phyloP scores from a whole-genome alignment of 1,140 invertebrate species.

The Drosophila albomicans region DNA sequence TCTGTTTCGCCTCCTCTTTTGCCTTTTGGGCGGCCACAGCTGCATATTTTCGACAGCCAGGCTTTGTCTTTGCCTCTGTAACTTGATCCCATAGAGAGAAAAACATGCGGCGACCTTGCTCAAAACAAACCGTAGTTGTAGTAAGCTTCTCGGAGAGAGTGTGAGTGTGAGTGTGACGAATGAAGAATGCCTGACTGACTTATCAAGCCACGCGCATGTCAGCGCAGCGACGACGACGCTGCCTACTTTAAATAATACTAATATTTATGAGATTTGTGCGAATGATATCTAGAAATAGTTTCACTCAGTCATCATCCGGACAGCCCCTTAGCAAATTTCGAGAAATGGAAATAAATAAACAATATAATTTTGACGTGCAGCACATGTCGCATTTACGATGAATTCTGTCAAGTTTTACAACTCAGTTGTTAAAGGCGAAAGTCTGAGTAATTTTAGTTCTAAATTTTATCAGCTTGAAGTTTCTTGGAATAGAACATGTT shows the following conservation, averaged over 20 bases:
- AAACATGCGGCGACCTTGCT: background rate
- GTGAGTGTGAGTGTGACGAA: slow-evolving; percentile 6
- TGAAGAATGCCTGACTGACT: slow-evolving; percentile 6
- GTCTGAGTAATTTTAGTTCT: background rate
- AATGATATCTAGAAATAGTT: slow-evolving; percentile 26
- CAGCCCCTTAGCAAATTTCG: slow-evolving; percentile 1
- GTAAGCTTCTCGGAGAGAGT: background rate
- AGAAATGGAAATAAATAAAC: slow-evolving; percentile 21
- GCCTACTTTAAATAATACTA: slow-evolving; percentile 40
- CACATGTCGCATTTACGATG: slow-evolving; percentile 24
- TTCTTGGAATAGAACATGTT: slow-evolving; percentile 6
- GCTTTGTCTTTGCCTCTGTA: background rate
- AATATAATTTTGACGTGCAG: background rate
- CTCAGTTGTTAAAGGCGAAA: background rate
- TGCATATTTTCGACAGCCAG: slow-evolving; percentile 10
- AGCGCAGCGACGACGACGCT: background rate
- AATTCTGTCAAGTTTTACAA: background rate
- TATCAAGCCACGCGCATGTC: slow-evolving; percentile 45
- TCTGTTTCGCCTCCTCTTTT: background rate
- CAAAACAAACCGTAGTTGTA: background rate
- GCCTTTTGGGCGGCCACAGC: background rate
- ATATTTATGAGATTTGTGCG: slow-evolving; percentile 41
- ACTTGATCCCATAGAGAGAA: background rate
- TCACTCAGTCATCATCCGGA: background rate
- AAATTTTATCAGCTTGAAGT: background rate